Evolutionary conservation across 1,140 invertebrate genomes (phyloP).

Genomic region (Samia ricini): DNA sequence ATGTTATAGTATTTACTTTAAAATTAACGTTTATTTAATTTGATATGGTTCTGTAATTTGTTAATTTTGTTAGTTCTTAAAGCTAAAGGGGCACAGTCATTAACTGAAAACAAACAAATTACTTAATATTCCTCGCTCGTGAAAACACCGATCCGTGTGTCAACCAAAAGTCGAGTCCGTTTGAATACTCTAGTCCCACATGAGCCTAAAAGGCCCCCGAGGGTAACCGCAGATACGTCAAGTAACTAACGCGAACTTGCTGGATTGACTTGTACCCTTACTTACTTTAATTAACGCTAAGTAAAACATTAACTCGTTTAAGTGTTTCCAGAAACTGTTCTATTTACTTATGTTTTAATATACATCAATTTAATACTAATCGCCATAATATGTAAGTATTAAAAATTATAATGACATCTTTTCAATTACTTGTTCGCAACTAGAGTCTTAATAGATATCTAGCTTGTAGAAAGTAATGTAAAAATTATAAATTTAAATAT

Average conservation of each 20-base stretch:
- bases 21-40: too few relatives aligned
- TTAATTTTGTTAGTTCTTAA: too few relatives aligned
- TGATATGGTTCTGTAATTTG: too few relatives aligned
- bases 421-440: too few relatives aligned
- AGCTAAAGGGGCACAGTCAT: too few relatives aligned
- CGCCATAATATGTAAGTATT: not conserved
- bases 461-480: too few relatives aligned
- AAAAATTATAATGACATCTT: too few relatives aligned
- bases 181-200: conserved; percentile 1
- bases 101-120: too few relatives aligned
- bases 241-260: conserved; percentile 2
- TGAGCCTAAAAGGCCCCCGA: conserved; percentile 3
- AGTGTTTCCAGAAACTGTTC: not conserved
- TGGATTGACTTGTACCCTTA: conserved; percentile 3
- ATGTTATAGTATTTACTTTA: too few relatives aligned
- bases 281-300: conserved; percentile 6
- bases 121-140: not conserved
- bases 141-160: not conserved
- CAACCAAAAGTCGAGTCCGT: not conserved
- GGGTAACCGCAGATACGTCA: conserved; percentile 6
- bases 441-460: too few relatives aligned
- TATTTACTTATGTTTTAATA: not conserved
- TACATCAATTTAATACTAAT: not conserved
- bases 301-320: conserved; percentile 1
- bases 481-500: too few relatives aligned